phyloP scores from a whole-genome alignment of 2,888 invertebrate genomes.

The Drosophila setosimentum region DNA sequence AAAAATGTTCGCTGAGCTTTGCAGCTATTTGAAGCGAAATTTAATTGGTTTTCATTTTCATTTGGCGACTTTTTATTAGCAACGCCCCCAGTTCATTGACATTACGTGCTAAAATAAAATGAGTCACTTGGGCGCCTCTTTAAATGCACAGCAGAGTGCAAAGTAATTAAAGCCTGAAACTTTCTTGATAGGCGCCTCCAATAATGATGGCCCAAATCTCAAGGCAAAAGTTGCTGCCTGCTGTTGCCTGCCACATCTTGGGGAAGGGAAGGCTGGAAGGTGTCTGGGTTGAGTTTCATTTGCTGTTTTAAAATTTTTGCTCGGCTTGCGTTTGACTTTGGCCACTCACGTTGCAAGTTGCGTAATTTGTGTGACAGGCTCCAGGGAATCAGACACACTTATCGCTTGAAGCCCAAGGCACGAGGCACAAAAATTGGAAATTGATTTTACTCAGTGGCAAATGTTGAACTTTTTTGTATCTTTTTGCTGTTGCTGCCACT shows the following conservation, averaged over 20 bases:
- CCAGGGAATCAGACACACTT: slow-evolving; percentile 42
- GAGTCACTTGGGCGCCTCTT: slow-evolving; percentile 42
- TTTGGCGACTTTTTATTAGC: slow-evolving; percentile 51
- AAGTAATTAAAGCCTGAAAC: slow-evolving; percentile 66
- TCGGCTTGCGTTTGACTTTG: slow-evolving; percentile 34
- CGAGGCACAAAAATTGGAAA: slow-evolving; percentile 39
- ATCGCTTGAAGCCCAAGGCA: slow-evolving; percentile 14
- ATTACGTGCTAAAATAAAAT: slow-evolving; percentile 61
- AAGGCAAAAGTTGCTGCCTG: slow-evolving; percentile 25
- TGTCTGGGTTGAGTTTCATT: slow-evolving; percentile 5
- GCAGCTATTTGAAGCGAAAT: slow-evolving; percentile 62
- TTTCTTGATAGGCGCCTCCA: slow-evolving; percentile 8
- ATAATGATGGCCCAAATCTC: slow-evolving; percentile 10
- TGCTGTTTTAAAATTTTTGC: slow-evolving; percentile 39
- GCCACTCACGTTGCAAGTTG: slow-evolving; percentile 46
- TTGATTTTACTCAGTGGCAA: slow-evolving; percentile 48
- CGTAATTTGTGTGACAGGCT: slow-evolving; percentile 52
- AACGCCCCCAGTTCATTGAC: slow-evolving; percentile 48
- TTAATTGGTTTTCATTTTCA: slow-evolving; percentile 65
- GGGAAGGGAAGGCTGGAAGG: neutral
- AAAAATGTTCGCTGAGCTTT: slow-evolving; percentile 28
- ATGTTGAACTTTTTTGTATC: slow-evolving; percentile 18
- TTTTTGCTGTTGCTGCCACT: slow-evolving; percentile 2
- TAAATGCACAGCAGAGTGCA: slow-evolving; percentile 47
- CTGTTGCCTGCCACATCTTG: neutral